These are phyloP conservation scores for Scleropages formosus DNA, from an alignment of 2,797 vertebrate genomes.

Conservation along the genomic window DNA sequence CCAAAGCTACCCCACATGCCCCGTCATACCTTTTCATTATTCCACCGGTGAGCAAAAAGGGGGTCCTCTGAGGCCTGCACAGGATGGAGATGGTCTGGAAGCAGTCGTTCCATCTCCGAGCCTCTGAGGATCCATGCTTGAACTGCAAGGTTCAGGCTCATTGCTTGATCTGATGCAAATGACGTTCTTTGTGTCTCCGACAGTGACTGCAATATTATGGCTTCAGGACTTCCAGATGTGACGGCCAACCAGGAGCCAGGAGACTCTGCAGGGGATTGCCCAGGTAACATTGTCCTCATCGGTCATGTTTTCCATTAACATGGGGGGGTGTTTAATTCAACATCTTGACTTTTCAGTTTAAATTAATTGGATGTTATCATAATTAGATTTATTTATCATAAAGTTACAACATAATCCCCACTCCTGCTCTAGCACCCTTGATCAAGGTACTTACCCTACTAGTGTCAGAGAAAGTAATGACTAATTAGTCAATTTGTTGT, in stretches of 20 bases:
- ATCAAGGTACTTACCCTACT: too few species aligned
- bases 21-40: background rate
- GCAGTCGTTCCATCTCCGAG: background rate
- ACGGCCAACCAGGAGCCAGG: constrained; percentile 62
- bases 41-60: background rate
- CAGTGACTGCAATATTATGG: constrained; percentile 75
- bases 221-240: constrained; percentile 65
- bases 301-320: background rate
- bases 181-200: constrained; percentile 46
- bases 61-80: background rate
- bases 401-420: too few species aligned
- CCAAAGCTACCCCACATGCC: too few species aligned
- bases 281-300: constrained; percentile 63
- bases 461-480: too few species aligned
- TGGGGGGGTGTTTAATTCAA: too few species aligned
- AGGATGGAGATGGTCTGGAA: background rate
- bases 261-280: constrained; percentile 66
- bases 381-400: too few species aligned
- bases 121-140: background rate
- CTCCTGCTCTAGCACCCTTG: too few species aligned
- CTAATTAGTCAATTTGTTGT: too few species aligned
- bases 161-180: background rate
- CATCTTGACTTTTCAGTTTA: too few species aligned
- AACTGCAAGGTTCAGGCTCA: background rate
- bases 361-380: too few species aligned